Conservation (phyloP, 2,888 invertebrate species). For the Morinoia aosen region DNA sequence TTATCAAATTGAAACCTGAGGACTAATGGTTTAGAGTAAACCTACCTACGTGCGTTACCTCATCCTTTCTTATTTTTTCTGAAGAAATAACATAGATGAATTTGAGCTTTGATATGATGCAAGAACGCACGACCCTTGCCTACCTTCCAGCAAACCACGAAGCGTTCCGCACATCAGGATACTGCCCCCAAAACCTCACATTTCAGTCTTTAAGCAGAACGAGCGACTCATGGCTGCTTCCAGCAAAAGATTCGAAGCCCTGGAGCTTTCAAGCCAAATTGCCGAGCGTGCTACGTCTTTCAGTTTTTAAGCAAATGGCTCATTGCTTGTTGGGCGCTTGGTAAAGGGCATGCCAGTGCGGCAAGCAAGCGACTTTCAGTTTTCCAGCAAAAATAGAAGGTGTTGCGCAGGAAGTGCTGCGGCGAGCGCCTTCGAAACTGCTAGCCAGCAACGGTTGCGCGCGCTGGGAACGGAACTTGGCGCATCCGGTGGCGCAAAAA, state of each 20-base stretch:
- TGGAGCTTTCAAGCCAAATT: constrained; percentile 2
- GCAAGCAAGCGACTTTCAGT: background rate
- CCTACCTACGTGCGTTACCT: background rate
- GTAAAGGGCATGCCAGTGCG: background rate
- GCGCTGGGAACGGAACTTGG: constrained; percentile 31
- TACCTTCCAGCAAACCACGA: background rate
- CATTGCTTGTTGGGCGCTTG: background rate
- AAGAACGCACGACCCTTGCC: background rate
- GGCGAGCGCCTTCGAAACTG: background rate
- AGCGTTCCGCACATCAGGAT: background rate
- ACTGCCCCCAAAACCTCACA: background rate
- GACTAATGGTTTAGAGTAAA: background rate
- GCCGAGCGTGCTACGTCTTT: background rate
- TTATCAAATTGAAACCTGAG: too few relatives aligned
- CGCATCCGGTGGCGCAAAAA: constrained; percentile 48
- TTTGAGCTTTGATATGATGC: background rate
- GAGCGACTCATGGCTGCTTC: background rate
- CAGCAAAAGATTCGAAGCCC: background rate
- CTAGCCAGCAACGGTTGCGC: background rate
- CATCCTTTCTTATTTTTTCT: background rate
- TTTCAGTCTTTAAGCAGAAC: background rate
- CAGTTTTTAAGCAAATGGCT: constrained; percentile 4
- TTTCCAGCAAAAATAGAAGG: background rate
- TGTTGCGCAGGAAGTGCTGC: constrained; percentile 3
- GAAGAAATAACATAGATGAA: background rate